Base-by-base conservation (phyloP, 2,797 vertebrate genomes). In the Paguma larvata region DNA sequence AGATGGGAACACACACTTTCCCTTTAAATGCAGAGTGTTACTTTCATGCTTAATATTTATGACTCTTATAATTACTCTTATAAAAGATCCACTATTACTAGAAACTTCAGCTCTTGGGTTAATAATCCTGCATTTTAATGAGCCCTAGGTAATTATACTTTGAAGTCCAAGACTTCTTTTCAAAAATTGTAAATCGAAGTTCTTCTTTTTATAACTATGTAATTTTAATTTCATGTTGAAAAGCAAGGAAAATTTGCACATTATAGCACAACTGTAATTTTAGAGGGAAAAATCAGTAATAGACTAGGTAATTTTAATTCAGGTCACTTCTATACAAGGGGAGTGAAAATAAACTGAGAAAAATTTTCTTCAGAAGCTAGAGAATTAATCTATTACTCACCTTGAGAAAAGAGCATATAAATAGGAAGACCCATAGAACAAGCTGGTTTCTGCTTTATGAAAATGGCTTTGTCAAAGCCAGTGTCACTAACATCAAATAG, bases 221-320 rank as follows among this genome's bases (percentile, higher is more conserved):
- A 97, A 98, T 97, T 98, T 97, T 97, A 98, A 97, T 97, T 97
- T 97, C 88, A 95, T 95, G 89, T 97, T 95, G 84, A 97, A 98
- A 97, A 95, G 93, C 92, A 98, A 92, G 95, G 94, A 92, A 95
- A 95, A 97, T 85, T 92, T 98, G 78, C 77, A 97, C 92, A 95
- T 93, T 96, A 92, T 70, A 95, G 63, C 68, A 90, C 92, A 95
- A 97, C 89, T 94, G 25, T 94, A 96, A 97, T 96, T 97, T 97
- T 95, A 96, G 82, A 94, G 91, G 65, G 67, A 94, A 96, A 96
- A 92, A 93, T 93, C 82, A 92, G 95, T 79, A 96, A 91, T 83
- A 91, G 95, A 87, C 72, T 83, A 88, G n/a, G 53, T 92, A 83
- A 98, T 97, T 98, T 95, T 92, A 95, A 97, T 97, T 97, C 92